Percentiles rank a stretch among this genome's conserved stretches.
phyloP scores from a whole-genome alignment of 2,113 vertebrate genomes.

The Halichoerus grypus region DNA sequence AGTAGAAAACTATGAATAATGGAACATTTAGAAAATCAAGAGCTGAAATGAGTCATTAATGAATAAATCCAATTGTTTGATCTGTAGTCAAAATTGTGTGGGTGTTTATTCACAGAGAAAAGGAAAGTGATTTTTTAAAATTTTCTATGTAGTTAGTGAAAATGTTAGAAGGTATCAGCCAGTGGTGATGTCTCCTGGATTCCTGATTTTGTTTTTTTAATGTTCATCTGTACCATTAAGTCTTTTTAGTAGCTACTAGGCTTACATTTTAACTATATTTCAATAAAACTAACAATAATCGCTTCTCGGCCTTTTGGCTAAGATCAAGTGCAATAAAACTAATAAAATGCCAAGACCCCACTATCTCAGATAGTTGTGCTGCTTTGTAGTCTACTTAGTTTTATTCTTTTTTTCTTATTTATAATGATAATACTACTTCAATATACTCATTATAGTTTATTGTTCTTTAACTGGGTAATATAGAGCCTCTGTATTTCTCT shows the following conservation, averaged over 20 bases:
- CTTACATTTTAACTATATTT: constrained; percentile 48
- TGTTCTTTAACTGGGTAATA: neutral
- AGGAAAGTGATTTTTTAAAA: neutral
- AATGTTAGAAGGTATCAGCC: neutral
- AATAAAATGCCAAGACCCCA: neutral
- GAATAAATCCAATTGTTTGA: constrained; percentile 21
- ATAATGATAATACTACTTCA: neutral
- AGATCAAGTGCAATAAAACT: neutral
- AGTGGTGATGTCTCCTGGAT: neutral
- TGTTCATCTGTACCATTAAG: neutral
- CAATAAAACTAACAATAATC: constrained; percentile 5
- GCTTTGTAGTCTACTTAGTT: neutral
- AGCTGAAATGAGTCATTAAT: constrained; percentile 26
- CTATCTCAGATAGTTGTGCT: neutral
- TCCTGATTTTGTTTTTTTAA: neutral
- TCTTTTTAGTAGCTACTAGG: neutral
- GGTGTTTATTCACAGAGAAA: neutral
- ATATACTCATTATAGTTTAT: neutral
- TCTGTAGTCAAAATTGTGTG: constrained; percentile 4
- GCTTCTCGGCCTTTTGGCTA: too few species aligned
- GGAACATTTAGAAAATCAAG: constrained; percentile 36
- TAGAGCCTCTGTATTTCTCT: neutral
- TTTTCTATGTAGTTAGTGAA: neutral
- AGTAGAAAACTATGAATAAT: constrained; percentile 26
- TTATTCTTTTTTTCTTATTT: constrained; percentile 4